A percentile compares a stretch with the other conserved stretches of the same genome.
Evolutionary conservation across 2,797 vertebrate genomes (phyloP).

Genomic region (Microctenopoma stevenorrisi): DNA sequence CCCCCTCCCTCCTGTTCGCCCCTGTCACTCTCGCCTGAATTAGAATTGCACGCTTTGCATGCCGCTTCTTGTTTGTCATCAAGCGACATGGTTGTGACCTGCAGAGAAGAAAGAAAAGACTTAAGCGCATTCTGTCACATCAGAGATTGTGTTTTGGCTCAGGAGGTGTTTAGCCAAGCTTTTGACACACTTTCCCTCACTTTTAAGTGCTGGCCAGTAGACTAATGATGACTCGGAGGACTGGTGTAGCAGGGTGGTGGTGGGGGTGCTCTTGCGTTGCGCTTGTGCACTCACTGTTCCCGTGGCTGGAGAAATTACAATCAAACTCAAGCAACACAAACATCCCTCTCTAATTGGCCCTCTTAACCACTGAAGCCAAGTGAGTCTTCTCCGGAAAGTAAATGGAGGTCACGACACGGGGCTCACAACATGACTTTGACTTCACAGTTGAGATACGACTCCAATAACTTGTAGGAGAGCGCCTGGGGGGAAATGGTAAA

Average conservation of each 20-base stretch:
- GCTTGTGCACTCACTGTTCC: slow-evolving; percentile 29
- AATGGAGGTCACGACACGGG: slow-evolving; percentile 81
- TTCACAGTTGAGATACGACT: slow-evolving; percentile 79
- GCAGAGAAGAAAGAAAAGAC: slow-evolving; percentile 34
- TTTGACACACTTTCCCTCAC: slow-evolving; percentile 67
- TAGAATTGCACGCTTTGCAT: slow-evolving; percentile 53
- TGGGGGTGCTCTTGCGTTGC: slow-evolving; percentile 46
- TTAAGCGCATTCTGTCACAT: slow-evolving; percentile 58
- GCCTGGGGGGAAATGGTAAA: slow-evolving; percentile 71
- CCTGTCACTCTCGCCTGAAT: slow-evolving; percentile 69
- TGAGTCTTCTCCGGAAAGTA: slow-evolving; percentile 75
- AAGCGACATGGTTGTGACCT: slow-evolving; percentile 58
- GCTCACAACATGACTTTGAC: slow-evolving; percentile 74
- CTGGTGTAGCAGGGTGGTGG: slow-evolving; percentile 11
- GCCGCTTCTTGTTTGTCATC: slow-evolving; percentile 63
- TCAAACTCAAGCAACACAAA: slow-evolving; percentile 70
- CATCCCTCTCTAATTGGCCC: slow-evolving; percentile 80
- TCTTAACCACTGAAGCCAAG: slow-evolving; percentile 78
- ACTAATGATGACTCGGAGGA: slow-evolving; percentile 77
- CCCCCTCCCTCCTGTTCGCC: slow-evolving; percentile 62
- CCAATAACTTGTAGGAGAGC: slow-evolving; percentile 74
- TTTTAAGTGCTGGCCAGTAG: slow-evolving; percentile 50
- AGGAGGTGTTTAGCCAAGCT: slow-evolving; percentile 48
- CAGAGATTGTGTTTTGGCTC: slow-evolving; percentile 47
- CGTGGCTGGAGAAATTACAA: slow-evolving; percentile 69